Evolutionary conservation across 2,113 vertebrate species (phyloP).

Genomic region (Cygnus buccinator): DNA sequence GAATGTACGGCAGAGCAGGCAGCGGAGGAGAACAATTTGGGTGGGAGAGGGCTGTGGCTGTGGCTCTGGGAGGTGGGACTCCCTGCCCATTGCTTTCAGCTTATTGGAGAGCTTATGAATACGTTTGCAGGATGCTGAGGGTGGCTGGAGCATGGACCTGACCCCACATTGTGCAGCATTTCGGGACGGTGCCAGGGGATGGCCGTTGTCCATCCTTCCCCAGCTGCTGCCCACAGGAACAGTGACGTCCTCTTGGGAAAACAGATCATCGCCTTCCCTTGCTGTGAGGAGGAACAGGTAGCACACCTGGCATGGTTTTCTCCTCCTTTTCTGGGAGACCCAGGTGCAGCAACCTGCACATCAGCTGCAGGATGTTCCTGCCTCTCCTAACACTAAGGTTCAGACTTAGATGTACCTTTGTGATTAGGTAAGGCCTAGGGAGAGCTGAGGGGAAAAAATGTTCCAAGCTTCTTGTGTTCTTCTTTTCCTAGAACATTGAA

Average conservation of each 20-base stretch:
- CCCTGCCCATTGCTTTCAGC: background rate
- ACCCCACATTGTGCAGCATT: no score
- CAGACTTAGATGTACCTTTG: background rate
- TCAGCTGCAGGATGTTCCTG: background rate
- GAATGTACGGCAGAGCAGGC: no score
- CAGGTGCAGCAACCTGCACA: background rate
- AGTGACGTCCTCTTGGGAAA: background rate
- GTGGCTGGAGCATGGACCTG: no score
- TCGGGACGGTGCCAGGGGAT: background rate
- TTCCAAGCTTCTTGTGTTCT: background rate
- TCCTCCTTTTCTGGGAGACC: background rate
- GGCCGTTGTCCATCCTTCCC: background rate
- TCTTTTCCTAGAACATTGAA: background rate
- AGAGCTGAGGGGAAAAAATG: fast-evolving
- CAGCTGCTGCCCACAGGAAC: background rate
- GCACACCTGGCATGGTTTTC: background rate
- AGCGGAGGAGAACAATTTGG: background rate
- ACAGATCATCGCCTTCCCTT: background rate
- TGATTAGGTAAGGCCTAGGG: fast-evolving
- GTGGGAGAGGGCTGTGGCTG: background rate
- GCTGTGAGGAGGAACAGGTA: background rate
- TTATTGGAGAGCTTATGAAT: background rate
- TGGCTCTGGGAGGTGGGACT: no score
- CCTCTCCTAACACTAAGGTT: background rate
- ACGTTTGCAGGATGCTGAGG: no score